Evolutionary conservation across 2,888 invertebrate species (phyloP).

Genomic region (Tridacna gigas): DNA sequence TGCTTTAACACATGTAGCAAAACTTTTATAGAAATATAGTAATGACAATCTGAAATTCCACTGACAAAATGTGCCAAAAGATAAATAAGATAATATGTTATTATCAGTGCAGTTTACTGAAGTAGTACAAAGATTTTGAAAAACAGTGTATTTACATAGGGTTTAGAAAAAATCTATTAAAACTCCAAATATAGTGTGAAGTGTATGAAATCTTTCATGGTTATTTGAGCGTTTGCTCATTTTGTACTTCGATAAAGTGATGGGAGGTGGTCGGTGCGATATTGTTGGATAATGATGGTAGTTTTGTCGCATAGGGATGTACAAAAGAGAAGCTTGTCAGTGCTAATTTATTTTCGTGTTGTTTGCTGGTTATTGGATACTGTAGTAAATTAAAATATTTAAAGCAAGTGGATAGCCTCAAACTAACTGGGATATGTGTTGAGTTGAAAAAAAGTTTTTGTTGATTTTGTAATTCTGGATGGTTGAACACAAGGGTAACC

Average conservation of each 20-base stretch:
- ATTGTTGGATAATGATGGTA: slow-evolving; percentile 24
- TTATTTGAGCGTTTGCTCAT: slow-evolving; percentile 18
- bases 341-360: slow-evolving; percentile 33
- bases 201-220: slow-evolving; percentile 17
- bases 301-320: slow-evolving; percentile 8
- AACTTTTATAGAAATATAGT: too few species aligned
- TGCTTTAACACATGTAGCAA: too few species aligned
- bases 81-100: too few species aligned
- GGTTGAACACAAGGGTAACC: background rate
- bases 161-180: too few species aligned
- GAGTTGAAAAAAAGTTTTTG: background rate
- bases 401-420: background rate
- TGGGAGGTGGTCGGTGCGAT: slow-evolving; percentile 18
- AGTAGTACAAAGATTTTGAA: too few species aligned
- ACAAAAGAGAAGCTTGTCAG: slow-evolving; percentile 21
- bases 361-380: slow-evolving; percentile 23
- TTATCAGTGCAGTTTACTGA: too few species aligned
- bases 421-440: background rate
- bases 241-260: slow-evolving; percentile 13
- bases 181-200: background rate
- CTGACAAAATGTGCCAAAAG: too few species aligned
- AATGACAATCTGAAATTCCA: too few species aligned
- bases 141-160: too few species aligned
- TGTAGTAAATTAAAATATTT: background rate
- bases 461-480: slow-evolving; percentile 5